A percentile compares a stretch with the other conserved stretches of the same genome.
phyloP scores from a whole-genome alignment of 1,140 invertebrate genomes.

The Diorhabda carinulata region DNA sequence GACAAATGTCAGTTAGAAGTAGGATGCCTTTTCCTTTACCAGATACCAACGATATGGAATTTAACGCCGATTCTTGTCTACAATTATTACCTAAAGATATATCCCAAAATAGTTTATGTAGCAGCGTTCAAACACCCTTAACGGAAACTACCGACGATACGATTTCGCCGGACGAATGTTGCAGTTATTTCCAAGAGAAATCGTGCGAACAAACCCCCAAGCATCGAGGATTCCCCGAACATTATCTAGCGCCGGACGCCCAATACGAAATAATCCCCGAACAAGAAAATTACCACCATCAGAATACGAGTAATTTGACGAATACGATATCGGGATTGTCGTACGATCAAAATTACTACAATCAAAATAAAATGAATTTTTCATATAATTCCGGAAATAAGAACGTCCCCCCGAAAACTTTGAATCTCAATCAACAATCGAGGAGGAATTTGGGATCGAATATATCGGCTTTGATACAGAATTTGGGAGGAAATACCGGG shows the following conservation, averaged over 20 bases:
- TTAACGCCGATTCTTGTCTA: constrained; percentile 39
- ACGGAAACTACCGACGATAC: constrained; percentile 47
- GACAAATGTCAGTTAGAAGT: constrained; percentile 56
- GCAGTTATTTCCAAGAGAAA: constrained; percentile 38
- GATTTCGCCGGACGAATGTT: constrained; percentile 34
- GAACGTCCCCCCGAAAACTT: constrained; percentile 38
- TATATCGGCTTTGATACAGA: constrained; percentile 47
- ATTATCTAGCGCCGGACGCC: constrained; percentile 57
- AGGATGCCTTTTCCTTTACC: constrained; percentile 56
- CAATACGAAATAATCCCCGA: constrained; percentile 55
- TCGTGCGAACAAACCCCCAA: constrained; percentile 20
- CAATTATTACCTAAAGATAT: constrained; percentile 51
- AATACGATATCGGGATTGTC: constrained; percentile 45
- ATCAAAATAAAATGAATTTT: constrained; percentile 31
- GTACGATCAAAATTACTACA: constrained; percentile 38
- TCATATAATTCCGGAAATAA: constrained; percentile 29
- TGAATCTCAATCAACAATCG: constrained; percentile 35
- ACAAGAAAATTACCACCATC: constrained; percentile 9
- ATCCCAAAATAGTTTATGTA: constrained; percentile 53
- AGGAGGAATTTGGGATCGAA: constrained; percentile 42
- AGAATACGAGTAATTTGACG: constrained; percentile 37
- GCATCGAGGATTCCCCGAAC: constrained; percentile 35
- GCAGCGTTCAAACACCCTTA: constrained; percentile 45
- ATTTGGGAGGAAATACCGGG: constrained; percentile 44
- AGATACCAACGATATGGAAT: constrained; percentile 38